Evolutionary conservation across 2,888 invertebrate species (phyloP).

Genomic region (Cheiracanthium punctorium): DNA sequence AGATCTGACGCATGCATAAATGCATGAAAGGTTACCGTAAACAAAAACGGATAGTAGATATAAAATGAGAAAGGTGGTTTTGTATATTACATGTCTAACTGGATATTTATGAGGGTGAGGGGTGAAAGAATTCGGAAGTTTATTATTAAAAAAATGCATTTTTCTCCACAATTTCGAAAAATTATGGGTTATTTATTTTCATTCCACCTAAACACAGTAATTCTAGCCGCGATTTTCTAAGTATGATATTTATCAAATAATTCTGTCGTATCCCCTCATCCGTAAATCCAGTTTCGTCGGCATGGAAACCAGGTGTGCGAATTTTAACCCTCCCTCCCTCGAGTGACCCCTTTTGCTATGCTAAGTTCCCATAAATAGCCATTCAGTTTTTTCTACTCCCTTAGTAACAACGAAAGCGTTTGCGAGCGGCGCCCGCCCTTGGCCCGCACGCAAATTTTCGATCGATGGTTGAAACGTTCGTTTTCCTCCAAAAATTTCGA

Average conservation of each 20-base stretch:
- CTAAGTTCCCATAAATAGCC: slow-evolving; percentile 36
- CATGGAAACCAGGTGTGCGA: slow-evolving; percentile 32
- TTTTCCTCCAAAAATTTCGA: slow-evolving; percentile 32
- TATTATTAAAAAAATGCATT: too few relatives aligned
- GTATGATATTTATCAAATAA: background rate
- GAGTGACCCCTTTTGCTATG: slow-evolving; percentile 14
- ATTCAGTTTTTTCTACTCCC: slow-evolving; percentile 56
- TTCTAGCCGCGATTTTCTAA: too few relatives aligned
- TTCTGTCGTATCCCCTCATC: background rate
- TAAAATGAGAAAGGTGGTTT: too few relatives aligned
- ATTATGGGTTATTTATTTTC: too few relatives aligned
- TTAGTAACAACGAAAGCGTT: slow-evolving; percentile 25
- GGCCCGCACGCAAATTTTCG: slow-evolving; percentile 42
- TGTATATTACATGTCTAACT: too few relatives aligned
- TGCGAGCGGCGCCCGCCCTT: background rate
- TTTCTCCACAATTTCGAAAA: too few relatives aligned
- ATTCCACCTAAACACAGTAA: too few relatives aligned
- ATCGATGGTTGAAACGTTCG: slow-evolving; percentile 38
- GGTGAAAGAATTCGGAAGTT: too few relatives aligned
- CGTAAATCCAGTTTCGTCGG: slow-evolving; percentile 20
- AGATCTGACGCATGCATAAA: too few relatives aligned
- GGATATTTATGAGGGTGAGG: too few relatives aligned
- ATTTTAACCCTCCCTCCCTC: background rate
- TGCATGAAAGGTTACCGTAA: too few relatives aligned
- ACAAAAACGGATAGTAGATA: too few relatives aligned